Base-by-base conservation (phyloP, 1,140 invertebrate species). In the Hyles euphorbiae region DNA sequence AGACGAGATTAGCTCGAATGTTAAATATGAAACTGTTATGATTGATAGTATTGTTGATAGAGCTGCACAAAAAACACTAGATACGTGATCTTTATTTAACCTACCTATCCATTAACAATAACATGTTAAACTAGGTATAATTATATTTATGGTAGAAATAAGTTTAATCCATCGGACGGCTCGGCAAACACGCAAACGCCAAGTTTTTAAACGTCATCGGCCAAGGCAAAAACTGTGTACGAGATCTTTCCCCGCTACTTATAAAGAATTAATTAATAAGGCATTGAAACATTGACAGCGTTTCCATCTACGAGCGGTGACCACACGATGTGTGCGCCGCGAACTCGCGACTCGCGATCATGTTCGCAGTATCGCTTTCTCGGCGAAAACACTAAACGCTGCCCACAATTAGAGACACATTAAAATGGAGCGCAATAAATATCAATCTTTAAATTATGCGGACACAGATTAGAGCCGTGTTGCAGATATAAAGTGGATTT, bases 91-190 rank as follows among this genome's bases (percentile, higher is more conserved):
- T 76, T 78, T 72, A 76, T 70, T 73, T 63, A 40, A 40, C 36
- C 36, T 40, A 40, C 36, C 36, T 40, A 40, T 40, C 36, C 56
- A 61, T 63, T 83, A 79, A 76, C 68, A 78, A 78, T 78, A 74
- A 70, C 71, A 73, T 75, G 68, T 72, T 70, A 59, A 70, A 74
- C 65, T 73, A 72, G 70, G 64, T 70, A 22, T 22, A 73, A 72
- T 72, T 76, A 69, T 71, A 73, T 78, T 82, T 82, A 75, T 77
- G 65, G 65, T 65, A 68, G 56, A 60, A 70, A 76, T 75, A 71
- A 64, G 62, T 78, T 74, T 78, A 81, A 83, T 80, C 78, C 77
- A 66, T 61, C 65, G 69, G 76, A 61, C 60, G 68, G 66, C 65
- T 60, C 61, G 60, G 65, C 56, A 65, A 65, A 71, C 81, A 81